Evolutionary conservation across 2,888 invertebrate species (phyloP).

Genomic region (Diachrysia chrysitis): DNA sequence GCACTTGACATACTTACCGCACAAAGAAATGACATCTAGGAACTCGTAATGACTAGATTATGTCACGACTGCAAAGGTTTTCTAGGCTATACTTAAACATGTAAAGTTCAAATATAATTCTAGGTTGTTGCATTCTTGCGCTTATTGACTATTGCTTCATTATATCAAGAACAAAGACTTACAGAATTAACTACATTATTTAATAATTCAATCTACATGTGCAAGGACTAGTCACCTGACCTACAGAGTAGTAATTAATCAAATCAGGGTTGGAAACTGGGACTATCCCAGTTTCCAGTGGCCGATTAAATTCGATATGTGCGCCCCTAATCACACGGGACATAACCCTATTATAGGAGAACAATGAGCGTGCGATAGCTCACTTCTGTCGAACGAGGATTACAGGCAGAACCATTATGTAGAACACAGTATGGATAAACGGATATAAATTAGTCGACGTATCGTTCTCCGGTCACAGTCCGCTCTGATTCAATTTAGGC

Average conservation of each 20-base stretch:
- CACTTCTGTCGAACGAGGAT: constrained; percentile 6
- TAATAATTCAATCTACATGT: no score
- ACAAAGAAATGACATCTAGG: constrained; percentile 62
- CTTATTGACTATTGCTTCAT: constrained; percentile 22
- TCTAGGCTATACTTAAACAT: constrained; percentile 32
- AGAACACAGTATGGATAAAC: not conserved
- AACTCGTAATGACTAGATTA: constrained; percentile 56
- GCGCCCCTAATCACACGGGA: constrained; percentile 24
- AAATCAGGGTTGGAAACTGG: constrained; percentile 23
- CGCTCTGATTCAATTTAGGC: not conserved
- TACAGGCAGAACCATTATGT: not conserved
- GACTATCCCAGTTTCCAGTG: constrained; percentile 14
- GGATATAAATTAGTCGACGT: not conserved
- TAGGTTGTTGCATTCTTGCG: constrained; percentile 33
- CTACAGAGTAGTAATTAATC: constrained; percentile 13
- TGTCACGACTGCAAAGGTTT: constrained; percentile 52
- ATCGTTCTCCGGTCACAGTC: not conserved
- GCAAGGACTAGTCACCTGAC: not conserved
- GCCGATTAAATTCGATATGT: constrained; percentile 24
- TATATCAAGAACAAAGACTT: not conserved
- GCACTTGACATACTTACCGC: constrained; percentile 66
- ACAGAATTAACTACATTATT: not conserved
- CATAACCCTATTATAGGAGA: constrained; percentile 29
- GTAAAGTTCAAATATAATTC: constrained; percentile 57
- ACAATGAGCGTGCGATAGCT: constrained; percentile 11